Base-by-base conservation (phyloP, 2,888 invertebrate species). In the Hedya salicella region DNA sequence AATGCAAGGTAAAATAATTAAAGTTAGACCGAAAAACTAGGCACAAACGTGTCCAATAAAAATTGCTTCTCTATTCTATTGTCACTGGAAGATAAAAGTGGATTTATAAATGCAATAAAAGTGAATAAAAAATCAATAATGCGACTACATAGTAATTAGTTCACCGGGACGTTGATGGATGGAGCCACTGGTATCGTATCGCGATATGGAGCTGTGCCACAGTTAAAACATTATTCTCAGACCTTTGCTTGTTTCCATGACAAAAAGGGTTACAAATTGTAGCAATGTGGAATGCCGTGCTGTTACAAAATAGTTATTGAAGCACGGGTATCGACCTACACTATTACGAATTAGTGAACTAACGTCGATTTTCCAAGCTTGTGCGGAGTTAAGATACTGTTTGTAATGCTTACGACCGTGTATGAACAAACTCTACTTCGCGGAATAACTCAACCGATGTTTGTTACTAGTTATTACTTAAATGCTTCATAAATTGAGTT, bases 161-260 rank as follows among this genome's bases (percentile, higher is more conserved):
- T 78, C 76, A 68, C 70, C 69, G 69, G 70, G 82, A 83, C 82
- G 73, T 82, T 86, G 84, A 87, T 85, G 77, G 85, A 87, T 86
- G 81, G 79, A 75, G 78, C 78, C 74, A 77, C 77, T 71, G 69
- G 73, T 70, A 71, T 74, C 70, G 68, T 73, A 67, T 65, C 53
- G 54, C 62, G 59, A 67, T 67, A 50, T 67, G 63, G 21, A 17
- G 39, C 21, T 36, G 44, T 46, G 17, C 39, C 53, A 53, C 54
- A 62, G 46, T 44, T 44, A 56, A 56, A 56, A 14, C 16, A 56
- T 56, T 16, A 32, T 52, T 17, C 40, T 44, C 40, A 42, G 56
- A 44, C 25, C 17, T 16, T 30, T 56, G 42, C 42, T 40, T 40
- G 30, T 52, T 52, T 13, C 32, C 11, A 30, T 13, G 19, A 11